Conservation (phyloP, 1,140 invertebrate species). For the Tigriopus japonicus region DNA sequence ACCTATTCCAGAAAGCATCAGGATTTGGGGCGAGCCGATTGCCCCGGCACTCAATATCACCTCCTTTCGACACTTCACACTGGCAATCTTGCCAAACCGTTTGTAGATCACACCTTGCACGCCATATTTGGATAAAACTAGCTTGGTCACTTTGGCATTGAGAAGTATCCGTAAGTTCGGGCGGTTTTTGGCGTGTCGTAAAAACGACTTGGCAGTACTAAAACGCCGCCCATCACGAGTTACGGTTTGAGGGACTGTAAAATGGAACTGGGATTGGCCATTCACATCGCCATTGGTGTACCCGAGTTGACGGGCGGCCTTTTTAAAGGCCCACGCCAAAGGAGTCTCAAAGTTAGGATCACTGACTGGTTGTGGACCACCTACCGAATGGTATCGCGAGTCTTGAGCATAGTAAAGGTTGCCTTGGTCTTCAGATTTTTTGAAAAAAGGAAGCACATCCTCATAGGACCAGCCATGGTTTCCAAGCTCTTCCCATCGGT, state of each 20-base stretch:
- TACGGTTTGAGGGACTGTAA: slow-evolving; percentile 56
- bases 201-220: slow-evolving; percentile 41
- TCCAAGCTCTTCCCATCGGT: slow-evolving; percentile 47
- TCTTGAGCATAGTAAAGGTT: slow-evolving; percentile 26
- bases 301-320: slow-evolving; percentile 31
- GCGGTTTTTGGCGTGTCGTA: slow-evolving; percentile 49
- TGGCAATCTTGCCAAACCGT: slow-evolving; percentile 10
- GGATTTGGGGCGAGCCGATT: slow-evolving; percentile 43
- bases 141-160: slow-evolving; percentile 47
- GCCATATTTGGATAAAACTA: slow-evolving; percentile 21
- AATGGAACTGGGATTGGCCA: slow-evolving; percentile 43
- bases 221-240: slow-evolving; percentile 55
- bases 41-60: slow-evolving; percentile 47
- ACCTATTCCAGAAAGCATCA: slow-evolving; percentile 49
- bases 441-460: slow-evolving; percentile 27
- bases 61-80: slow-evolving; percentile 21
- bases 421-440: slow-evolving; percentile 18
- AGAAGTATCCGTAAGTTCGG: slow-evolving; percentile 53
- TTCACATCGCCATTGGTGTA: slow-evolving; percentile 58
- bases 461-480: slow-evolving; percentile 50
- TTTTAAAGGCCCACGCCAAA: slow-evolving; percentile 21
- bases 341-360: slow-evolving; percentile 23
- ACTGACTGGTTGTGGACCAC: slow-evolving; percentile 44
- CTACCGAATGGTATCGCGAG: slow-evolving; percentile 44
- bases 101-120: slow-evolving; percentile 14